These are phyloP conservation scores for Turdus rufiventris DNA, from an alignment of 2,113 vertebrate species.

Conservation along the genomic window DNA sequence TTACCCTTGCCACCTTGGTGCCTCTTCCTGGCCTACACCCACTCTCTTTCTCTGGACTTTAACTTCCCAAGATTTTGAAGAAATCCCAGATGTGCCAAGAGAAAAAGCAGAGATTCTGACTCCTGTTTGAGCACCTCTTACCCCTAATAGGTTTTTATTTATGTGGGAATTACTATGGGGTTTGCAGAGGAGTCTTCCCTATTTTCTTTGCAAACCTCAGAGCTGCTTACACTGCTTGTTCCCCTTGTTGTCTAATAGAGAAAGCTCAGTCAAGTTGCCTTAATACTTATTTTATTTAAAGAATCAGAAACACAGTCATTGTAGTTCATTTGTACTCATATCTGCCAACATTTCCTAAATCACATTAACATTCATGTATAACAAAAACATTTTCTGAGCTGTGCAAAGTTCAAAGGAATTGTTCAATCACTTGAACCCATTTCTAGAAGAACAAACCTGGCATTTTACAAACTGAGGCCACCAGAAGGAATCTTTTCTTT, in stretches of 20 bases:
- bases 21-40: neutral
- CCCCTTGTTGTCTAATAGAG: neutral
- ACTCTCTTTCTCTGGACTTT: neutral
- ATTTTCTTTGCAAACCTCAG: neutral
- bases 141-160: neutral
- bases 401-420: constrained; percentile 74
- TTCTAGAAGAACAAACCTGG: constrained; percentile 47
- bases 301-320: constrained; percentile 77
- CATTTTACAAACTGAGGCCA: constrained; percentile 41
- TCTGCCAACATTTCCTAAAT: constrained; percentile 68
- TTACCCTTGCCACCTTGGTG: neutral
- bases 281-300: constrained; percentile 78
- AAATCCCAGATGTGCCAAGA: neutral
- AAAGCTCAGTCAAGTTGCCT: constrained; percentile 22
- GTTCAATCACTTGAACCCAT: constrained; percentile 54
- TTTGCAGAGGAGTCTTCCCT: neutral
- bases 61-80: neutral
- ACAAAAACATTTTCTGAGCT: constrained; percentile 72
- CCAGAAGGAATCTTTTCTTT: constrained; percentile 21
- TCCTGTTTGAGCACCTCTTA: neutral
- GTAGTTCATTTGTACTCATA: constrained; percentile 65
- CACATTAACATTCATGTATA: constrained; percentile 72
- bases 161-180: neutral
- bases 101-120: neutral
- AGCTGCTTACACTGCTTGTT: neutral